A percentile compares a stretch with the other conserved stretches of the same genome.
These are phyloP conservation scores for Urosaurus nigricauda DNA, from an alignment of 2,797 vertebrate genomes.

Conservation along the genomic window DNA sequence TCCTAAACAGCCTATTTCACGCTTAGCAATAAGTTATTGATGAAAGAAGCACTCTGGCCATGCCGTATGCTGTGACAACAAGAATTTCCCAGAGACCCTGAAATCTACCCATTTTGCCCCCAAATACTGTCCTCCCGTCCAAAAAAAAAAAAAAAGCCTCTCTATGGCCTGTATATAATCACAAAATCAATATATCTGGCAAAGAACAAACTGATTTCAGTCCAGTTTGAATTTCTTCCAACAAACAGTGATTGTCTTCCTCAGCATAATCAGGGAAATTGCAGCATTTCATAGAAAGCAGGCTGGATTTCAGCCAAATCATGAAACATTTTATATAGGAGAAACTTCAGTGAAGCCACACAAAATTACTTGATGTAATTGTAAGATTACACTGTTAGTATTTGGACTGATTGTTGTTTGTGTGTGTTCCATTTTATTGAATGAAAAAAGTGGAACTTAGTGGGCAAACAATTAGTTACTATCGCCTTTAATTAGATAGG, in stretches of 20 bases:
- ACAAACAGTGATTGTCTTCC: not conserved
- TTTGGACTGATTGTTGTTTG: not conserved
- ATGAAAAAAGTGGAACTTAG: not conserved
- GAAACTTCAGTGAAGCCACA: not conserved
- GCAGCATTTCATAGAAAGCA: conserved; percentile 20
- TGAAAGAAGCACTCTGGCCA: conserved; percentile 70
- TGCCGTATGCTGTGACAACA: conserved; percentile 42
- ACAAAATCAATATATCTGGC: not conserved
- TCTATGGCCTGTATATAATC: conserved; percentile 31
- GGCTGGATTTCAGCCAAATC: conserved; percentile 10
- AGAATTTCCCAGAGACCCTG: conserved; percentile 45
- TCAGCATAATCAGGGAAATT: not conserved
- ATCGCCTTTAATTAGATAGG: not conserved
- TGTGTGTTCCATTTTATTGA: not conserved
- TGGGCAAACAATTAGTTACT: not conserved
- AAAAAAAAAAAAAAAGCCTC: not conserved
- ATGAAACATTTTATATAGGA: not conserved
- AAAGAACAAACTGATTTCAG: not conserved
- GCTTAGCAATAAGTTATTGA: conserved; percentile 72
- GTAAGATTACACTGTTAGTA: not conserved
- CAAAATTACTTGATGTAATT: not conserved
- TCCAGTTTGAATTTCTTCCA: not conserved
- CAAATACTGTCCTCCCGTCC: conserved; percentile 19
- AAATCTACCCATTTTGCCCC: conserved; percentile 39
- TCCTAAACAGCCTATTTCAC: conserved; percentile 79